Evolutionary conservation across 2,888 invertebrate genomes (phyloP).

Genomic region (Nephrocerus scutellatus): DNA sequence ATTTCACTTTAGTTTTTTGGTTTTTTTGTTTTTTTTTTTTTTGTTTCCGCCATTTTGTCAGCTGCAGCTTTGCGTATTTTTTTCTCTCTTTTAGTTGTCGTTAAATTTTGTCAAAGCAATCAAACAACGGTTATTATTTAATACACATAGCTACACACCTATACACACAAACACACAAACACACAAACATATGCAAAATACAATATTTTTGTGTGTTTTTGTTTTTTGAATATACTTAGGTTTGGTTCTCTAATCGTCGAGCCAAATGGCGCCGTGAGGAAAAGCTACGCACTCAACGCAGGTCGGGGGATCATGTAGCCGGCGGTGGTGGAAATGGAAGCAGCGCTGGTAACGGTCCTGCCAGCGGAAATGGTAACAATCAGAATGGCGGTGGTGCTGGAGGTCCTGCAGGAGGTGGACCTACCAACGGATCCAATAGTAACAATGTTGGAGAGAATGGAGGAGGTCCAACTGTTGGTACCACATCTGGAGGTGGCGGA

Average conservation of each 20-base stretch:
- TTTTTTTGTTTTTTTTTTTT: too few relatives aligned
- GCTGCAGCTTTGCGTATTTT: too few relatives aligned
- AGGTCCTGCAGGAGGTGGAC: constrained; percentile 19
- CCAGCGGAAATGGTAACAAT: constrained; percentile 26
- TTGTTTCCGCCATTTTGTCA: too few relatives aligned
- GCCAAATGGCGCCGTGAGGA: constrained; percentile 99
- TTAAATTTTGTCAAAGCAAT: too few relatives aligned
- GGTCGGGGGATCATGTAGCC: constrained; percentile 45
- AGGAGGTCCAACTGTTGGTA: constrained; percentile 43
- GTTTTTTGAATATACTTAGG: constrained; percentile 70
- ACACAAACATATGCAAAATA: too few relatives aligned
- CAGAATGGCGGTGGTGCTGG: constrained; percentile 15
- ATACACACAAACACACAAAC: too few relatives aligned
- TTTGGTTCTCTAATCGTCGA: constrained; percentile 98
- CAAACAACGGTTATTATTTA: too few relatives aligned
- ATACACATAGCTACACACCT: too few relatives aligned
- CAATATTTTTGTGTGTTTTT: too few relatives aligned
- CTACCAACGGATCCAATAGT: constrained; percentile 18
- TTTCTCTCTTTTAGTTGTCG: too few relatives aligned
- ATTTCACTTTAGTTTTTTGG: too few relatives aligned
- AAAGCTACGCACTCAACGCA: constrained; percentile 88
- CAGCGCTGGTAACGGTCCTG: constrained; percentile 26
- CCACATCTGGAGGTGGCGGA: constrained; percentile 34
- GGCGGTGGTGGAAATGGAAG: constrained; percentile 25
- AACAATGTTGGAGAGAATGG: constrained; percentile 23